Conservation (phyloP, 2,888 invertebrate genomes). For the Perizoma affinitatum region DNA sequence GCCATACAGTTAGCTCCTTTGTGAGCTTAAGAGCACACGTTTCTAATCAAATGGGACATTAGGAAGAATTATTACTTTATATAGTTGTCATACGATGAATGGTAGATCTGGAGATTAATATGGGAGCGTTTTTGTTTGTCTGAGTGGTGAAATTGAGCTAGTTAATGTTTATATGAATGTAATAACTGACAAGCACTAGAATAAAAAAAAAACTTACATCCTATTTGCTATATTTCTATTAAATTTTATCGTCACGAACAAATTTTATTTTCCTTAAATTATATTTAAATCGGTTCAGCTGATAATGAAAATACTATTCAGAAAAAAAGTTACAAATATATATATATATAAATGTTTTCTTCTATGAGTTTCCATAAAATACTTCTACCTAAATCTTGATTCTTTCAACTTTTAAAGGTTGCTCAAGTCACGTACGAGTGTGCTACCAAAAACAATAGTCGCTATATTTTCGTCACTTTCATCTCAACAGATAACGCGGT, state of each 20-base stretch:
- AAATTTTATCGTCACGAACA: no score
- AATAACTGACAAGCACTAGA: no score
- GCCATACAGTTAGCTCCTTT: constrained; percentile 67
- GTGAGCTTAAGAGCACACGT: constrained; percentile 65
- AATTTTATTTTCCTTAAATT: no score
- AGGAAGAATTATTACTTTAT: constrained; percentile 78
- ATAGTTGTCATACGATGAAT: constrained; percentile 75
- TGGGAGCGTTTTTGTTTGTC: constrained; percentile 37
- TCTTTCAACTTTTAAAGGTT: background rate
- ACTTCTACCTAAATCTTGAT: no score
- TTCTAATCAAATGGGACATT: constrained; percentile 78
- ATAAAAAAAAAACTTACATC: no score
- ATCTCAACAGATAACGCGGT: constrained; percentile 72
- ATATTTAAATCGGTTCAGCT: no score
- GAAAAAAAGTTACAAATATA: no score
- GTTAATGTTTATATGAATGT: no score
- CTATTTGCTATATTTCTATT: no score
- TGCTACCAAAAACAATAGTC: constrained; percentile 35
- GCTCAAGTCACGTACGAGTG: constrained; percentile 12
- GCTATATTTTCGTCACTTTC: constrained; percentile 67
- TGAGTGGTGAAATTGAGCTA: constrained; percentile 35
- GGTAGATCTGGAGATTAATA: constrained; percentile 58
- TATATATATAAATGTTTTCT: no score
- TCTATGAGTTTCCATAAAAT: no score
- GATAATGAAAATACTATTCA: no score